These are phyloP conservation scores for Malaclemys terrapin DNA, from an alignment of 2,113 vertebrate species.

Conservation along the genomic window DNA sequence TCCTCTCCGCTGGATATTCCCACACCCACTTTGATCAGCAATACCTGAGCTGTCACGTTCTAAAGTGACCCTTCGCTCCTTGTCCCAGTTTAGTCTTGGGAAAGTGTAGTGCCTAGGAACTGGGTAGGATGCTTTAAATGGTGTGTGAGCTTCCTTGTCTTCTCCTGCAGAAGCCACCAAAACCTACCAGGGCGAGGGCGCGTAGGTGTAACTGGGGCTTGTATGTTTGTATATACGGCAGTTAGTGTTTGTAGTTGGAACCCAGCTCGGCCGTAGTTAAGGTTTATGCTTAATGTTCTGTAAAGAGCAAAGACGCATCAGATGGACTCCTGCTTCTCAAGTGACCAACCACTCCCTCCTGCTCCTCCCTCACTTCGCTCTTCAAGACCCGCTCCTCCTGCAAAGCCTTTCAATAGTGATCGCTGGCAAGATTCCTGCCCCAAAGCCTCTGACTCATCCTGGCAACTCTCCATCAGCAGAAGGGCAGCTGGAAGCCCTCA, in stretches of 20 bases:
- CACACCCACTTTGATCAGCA: fast-evolving
- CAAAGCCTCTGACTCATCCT: too few species aligned
- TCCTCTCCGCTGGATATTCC: fast-evolving
- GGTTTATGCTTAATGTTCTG: background rate
- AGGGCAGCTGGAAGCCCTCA: background rate
- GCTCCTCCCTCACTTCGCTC: background rate
- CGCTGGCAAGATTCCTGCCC: background rate
- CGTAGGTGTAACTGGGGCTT: fast-evolving
- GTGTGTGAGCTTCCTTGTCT: background rate
- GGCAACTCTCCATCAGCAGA: background rate
- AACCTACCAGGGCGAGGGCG: background rate
- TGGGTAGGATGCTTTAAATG: background rate
- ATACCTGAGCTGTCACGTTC: background rate
- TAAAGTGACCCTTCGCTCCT: background rate
- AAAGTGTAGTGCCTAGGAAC: background rate
- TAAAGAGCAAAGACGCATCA: background rate
- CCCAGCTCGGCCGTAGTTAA: background rate
- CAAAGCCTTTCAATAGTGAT: background rate
- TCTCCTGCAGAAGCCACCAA: background rate
- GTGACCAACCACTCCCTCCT: too few species aligned
- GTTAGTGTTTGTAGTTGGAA: background rate
- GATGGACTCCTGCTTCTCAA: background rate
- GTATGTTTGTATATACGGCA: background rate
- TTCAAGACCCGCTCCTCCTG: background rate
- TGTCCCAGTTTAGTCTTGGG: background rate